Percentiles rank a stretch among this genome's conserved stretches.
phyloP scores from a whole-genome alignment of 2,888 invertebrate species.

The Oscheius sp. region DNA sequence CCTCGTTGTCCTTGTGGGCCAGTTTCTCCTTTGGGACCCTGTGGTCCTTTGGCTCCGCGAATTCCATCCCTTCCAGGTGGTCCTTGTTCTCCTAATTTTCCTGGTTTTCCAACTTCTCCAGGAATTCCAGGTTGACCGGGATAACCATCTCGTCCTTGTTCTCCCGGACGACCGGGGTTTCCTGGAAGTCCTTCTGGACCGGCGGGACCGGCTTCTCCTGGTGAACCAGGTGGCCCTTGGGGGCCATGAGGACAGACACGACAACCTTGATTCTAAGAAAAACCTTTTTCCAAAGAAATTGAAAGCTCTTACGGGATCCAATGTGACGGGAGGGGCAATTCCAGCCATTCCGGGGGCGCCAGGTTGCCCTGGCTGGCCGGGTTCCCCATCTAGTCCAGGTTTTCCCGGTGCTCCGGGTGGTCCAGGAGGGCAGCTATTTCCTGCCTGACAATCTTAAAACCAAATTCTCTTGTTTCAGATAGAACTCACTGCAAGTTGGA shows the following conservation, averaged over 20 bases:
- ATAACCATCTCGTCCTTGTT: constrained; percentile 58
- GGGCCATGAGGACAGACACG: constrained; percentile 65
- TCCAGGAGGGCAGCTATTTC: constrained; percentile 56
- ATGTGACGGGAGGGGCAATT: constrained; percentile 63
- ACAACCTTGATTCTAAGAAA: constrained; percentile 58
- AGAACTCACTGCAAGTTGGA: constrained; percentile 46
- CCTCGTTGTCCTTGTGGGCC: constrained; percentile 62
- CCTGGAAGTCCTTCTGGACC: constrained; percentile 61
- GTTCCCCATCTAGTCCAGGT: constrained; percentile 54
- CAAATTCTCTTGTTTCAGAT: background rate
- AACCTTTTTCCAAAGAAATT: constrained; percentile 30
- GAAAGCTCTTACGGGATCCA: constrained; percentile 60
- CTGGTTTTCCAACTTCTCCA: constrained; percentile 62
- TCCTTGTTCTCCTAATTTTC: constrained; percentile 56
- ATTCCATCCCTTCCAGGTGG: constrained; percentile 47
- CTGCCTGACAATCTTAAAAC: constrained; percentile 50
- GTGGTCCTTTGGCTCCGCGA: constrained; percentile 58
- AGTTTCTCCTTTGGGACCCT: constrained; percentile 55
- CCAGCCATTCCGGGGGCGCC: constrained; percentile 64
- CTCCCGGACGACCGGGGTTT: constrained; percentile 57
- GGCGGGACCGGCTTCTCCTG: constrained; percentile 57
- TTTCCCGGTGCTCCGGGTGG: constrained; percentile 57
- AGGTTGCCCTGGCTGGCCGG: constrained; percentile 50
- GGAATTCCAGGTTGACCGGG: constrained; percentile 60
- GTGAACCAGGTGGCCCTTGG: constrained; percentile 63